Evolutionary conservation across 2,888 invertebrate genomes (phyloP).

Genomic region (Andrena flavipes): DNA sequence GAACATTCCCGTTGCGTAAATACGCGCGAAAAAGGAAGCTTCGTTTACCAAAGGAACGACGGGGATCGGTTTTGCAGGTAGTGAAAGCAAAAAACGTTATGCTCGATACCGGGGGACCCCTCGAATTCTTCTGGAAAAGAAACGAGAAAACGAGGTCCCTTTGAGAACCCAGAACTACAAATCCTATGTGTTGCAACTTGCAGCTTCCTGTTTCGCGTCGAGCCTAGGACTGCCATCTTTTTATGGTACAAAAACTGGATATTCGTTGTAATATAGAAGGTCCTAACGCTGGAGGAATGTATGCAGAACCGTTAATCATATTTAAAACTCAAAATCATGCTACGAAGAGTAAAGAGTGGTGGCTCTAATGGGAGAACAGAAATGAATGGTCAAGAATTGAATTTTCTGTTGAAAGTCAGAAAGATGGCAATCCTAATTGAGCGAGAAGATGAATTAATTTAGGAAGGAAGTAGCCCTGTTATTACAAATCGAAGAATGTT

Average conservation of each 20-base stretch:
- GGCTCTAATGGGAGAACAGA: neutral
- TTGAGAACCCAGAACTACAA: neutral
- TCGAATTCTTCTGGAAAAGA: neutral
- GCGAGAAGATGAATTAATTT: no score
- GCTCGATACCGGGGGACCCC: neutral
- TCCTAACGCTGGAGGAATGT: no score
- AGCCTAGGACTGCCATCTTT: neutral
- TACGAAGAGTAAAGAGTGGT: no score
- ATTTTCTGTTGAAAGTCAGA: neutral
- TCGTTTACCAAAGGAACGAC: slow-evolving; percentile 32
- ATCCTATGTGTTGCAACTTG: neutral
- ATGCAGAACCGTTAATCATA: no score
- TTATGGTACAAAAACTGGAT: neutral
- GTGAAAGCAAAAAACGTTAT: neutral
- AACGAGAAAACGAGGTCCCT: neutral
- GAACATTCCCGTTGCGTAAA: slow-evolving; percentile 53
- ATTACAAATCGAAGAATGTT: no score
- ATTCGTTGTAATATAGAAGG: no score
- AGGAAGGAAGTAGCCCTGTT: no score
- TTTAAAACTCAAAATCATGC: no score
- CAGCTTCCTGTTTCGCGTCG: neutral
- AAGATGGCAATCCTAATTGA: neutral
- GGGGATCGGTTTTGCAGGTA: neutral
- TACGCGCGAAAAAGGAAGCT: slow-evolving; percentile 57
- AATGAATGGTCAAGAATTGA: neutral